These are phyloP conservation scores for Calliopum simillimum DNA, from an alignment of 2,888 invertebrate genomes.

Conservation along the genomic window DNA sequence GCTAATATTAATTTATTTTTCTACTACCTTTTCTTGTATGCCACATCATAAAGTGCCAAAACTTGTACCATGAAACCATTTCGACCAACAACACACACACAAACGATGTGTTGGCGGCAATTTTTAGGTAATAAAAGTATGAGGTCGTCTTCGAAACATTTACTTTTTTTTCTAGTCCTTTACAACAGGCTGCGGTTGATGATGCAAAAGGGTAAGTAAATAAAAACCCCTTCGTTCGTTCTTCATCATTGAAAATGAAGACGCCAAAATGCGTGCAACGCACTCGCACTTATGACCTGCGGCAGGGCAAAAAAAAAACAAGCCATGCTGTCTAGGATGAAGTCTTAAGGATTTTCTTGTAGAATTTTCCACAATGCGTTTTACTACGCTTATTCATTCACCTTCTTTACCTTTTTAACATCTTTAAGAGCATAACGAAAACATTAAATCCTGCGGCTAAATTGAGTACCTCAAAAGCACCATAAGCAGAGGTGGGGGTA, in stretches of 20 bases:
- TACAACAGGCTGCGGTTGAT: background rate
- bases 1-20: background rate
- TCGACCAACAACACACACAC: background rate
- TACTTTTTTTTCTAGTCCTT: background rate
- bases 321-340: no score
- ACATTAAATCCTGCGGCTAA: constrained; percentile 28
- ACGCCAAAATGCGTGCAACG: background rate
- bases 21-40: background rate
- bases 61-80: constrained; percentile 2
- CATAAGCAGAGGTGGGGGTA: no score
- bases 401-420: background rate
- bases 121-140: background rate
- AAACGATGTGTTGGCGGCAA: constrained; percentile 15
- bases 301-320: background rate
- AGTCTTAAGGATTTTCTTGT: no score
- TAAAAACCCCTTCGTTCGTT: background rate
- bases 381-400: no score
- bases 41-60: constrained; percentile 5
- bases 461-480: constrained; percentile 20
- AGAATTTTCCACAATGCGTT: no score
- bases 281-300: background rate
- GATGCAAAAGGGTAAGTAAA: constrained; percentile 9
- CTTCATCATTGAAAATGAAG: no score
- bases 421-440: constrained; percentile 18
- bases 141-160: no score